Conservation (phyloP, 2,888 invertebrate species). For the Flabesymbios commensalis region DNA sequence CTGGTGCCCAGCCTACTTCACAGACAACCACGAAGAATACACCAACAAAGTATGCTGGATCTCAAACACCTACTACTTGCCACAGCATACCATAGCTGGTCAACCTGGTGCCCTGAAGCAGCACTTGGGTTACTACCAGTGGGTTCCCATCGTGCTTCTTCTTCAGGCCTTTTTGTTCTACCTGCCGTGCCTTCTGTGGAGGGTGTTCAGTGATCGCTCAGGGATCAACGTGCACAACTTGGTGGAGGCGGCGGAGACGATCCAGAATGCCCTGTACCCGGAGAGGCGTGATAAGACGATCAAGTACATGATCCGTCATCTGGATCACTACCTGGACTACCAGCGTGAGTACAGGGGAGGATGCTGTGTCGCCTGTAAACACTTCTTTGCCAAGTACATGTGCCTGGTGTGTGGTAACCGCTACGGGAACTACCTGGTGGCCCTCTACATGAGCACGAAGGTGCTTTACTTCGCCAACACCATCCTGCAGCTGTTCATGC, state of each 20-base stretch:
- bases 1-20: conserved; percentile 57
- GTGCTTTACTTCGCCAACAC: conserved; percentile 62
- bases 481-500: conserved; percentile 63
- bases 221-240: conserved; percentile 63
- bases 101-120: conserved; percentile 16
- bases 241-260: conserved; percentile 52
- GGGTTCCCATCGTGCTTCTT: conserved; percentile 61
- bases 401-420: conserved; percentile 59
- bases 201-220: conserved; percentile 32
- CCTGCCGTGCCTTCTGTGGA: conserved; percentile 50
- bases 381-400: conserved; percentile 57
- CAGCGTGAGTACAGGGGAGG: conserved; percentile 59
- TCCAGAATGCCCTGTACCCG: conserved; percentile 61
- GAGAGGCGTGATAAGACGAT: conserved; percentile 62
- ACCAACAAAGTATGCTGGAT: conserved; percentile 41
- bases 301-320: conserved; percentile 63
- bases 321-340: conserved; percentile 63
- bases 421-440: conserved; percentile 63
- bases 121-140: conserved; percentile 49
- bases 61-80: conserved; percentile 39
- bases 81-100: conserved; percentile 24
- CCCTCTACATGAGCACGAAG: conserved; percentile 63
- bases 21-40: conserved; percentile 36
- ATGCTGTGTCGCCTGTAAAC: conserved; percentile 55
- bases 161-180: conserved; percentile 64